These are phyloP conservation scores for Idaea straminata DNA, from an alignment of 2,888 invertebrate genomes.

Conservation along the genomic window DNA sequence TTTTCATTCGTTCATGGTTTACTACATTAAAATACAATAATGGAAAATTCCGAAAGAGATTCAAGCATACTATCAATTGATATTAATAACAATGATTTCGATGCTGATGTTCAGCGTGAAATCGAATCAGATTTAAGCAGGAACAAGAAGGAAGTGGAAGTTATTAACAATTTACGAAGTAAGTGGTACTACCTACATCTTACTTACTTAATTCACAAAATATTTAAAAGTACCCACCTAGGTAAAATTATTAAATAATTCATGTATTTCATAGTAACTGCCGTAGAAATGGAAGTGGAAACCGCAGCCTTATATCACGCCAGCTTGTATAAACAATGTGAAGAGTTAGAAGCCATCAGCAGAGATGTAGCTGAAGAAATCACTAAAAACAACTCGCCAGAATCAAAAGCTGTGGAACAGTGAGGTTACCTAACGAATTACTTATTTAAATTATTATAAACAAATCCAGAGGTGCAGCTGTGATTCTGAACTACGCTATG, in stretches of 20 bases:
- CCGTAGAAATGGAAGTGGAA: slow-evolving; percentile 60
- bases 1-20: no score
- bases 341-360: slow-evolving; percentile 30
- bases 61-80: slow-evolving; percentile 33
- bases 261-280: slow-evolving; percentile 20
- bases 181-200: slow-evolving; percentile 29
- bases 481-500: no score
- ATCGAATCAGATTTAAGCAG: slow-evolving; percentile 48
- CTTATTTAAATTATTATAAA: not conserved
- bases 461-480: no score
- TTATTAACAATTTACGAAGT: slow-evolving; percentile 49
- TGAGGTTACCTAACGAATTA: not conserved
- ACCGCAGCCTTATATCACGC: slow-evolving; percentile 56
- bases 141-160: slow-evolving; percentile 47
- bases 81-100: slow-evolving; percentile 49
- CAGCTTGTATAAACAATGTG: slow-evolving; percentile 48
- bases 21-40: not conserved
- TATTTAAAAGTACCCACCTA: no score
- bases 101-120: slow-evolving; percentile 44
- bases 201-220: no score
- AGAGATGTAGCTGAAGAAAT: slow-evolving; percentile 22
- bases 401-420: not conserved
- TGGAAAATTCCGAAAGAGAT: slow-evolving; percentile 6
- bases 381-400: not conserved
- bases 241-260: not conserved